These are phyloP conservation scores for Neodon shergylaensis DNA, from an alignment of 2,113 vertebrate species.

Conservation along the genomic window DNA sequence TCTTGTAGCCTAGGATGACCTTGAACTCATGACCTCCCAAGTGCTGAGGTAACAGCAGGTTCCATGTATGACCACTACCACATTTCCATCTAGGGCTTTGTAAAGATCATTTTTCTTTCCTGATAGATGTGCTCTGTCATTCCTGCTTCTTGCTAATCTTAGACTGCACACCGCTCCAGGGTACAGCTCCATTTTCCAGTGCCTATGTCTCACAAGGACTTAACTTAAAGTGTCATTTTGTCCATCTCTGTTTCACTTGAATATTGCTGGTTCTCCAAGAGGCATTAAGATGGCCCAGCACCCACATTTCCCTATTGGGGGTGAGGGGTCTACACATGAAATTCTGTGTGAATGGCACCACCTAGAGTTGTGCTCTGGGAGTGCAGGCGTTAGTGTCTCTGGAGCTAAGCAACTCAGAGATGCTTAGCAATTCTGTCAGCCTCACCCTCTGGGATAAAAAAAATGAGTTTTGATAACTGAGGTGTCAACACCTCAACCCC, in stretches of 20 bases:
- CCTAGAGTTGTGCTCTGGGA: constrained; percentile 66
- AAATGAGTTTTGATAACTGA: constrained; percentile 30
- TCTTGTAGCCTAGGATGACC: not conserved
- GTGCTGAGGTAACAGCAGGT: not conserved
- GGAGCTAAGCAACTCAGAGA: not conserved
- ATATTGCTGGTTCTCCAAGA: constrained; percentile 5
- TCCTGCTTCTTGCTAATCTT: not conserved
- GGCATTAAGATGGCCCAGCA: not conserved
- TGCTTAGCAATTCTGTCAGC: not conserved
- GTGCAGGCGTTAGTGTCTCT: not conserved
- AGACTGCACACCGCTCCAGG: not conserved
- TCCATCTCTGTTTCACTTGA: not conserved
- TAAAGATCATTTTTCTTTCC: not conserved
- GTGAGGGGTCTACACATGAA: not conserved
- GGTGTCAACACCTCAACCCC: constrained; percentile 57
- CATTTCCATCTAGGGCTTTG: not conserved
- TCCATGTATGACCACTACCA: not conserved
- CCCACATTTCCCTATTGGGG: not conserved
- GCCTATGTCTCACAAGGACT: not conserved
- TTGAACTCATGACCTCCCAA: not conserved
- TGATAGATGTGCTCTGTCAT: not conserved
- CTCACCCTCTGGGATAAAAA: constrained; percentile 23
- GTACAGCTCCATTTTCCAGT: not conserved
- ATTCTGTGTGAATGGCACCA: constrained; percentile 54
- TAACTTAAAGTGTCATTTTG: not conserved